These are phyloP conservation scores for Dermatophagoides farinae DNA, from an alignment of 1,140 invertebrate genomes.

Conservation along the genomic window DNA sequence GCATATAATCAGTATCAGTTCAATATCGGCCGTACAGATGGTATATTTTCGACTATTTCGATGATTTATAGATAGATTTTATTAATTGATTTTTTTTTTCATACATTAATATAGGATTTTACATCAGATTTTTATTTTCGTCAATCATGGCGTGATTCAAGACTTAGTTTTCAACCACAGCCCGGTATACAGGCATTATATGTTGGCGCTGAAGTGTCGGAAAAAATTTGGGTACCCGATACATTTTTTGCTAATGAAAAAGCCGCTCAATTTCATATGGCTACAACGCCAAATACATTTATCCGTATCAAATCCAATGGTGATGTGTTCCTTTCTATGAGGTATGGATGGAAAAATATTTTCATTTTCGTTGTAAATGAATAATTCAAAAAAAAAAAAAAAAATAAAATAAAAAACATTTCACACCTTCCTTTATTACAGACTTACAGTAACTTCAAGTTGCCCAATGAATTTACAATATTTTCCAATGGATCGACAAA, in stretches of 20 bases:
- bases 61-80: background rate
- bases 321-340: slow-evolving; percentile 79
- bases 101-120: slow-evolving; percentile 53
- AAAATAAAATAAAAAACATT: slow-evolving; percentile 1
- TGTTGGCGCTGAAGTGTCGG: slow-evolving; percentile 18
- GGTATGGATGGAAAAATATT: slow-evolving; percentile 36
- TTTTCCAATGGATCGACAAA: slow-evolving; percentile 29
- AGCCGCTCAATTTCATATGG: slow-evolving; percentile 81
- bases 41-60: too few species aligned
- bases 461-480: slow-evolving; percentile 27
- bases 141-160: slow-evolving; percentile 88
- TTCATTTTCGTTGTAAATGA: background rate
- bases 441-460: slow-evolving; percentile 26
- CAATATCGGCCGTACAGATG: slow-evolving; percentile 94
- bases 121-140: slow-evolving; percentile 96
- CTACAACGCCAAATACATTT: slow-evolving; percentile 90
- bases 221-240: slow-evolving; percentile 45
- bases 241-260: slow-evolving; percentile 96
- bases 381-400: background rate
- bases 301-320: slow-evolving; percentile 83
- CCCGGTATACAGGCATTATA: slow-evolving; percentile 16
- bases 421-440: slow-evolving; percentile 9
- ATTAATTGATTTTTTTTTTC: background rate
- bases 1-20: slow-evolving; percentile 94
- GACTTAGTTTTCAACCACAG: slow-evolving; percentile 12